A percentile compares a stretch with the other conserved stretches of the same genome.
phyloP scores from a whole-genome alignment of 2,797 vertebrate genomes.

The Sebastes matsubarae region DNA sequence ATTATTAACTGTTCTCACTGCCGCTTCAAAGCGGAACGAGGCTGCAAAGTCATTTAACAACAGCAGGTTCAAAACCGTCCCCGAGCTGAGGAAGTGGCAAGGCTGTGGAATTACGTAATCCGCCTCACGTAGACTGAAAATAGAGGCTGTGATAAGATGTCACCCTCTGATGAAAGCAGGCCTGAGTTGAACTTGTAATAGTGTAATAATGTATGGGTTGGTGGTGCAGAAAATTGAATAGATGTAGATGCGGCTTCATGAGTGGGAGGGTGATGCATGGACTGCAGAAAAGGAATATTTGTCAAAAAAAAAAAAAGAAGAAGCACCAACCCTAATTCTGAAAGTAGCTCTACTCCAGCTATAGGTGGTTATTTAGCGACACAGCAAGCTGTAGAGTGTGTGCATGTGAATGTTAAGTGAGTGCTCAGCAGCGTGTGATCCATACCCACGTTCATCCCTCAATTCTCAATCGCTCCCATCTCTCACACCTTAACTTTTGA shows the following conservation, averaged over 20 bases:
- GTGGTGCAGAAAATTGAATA: conserved; percentile 60
- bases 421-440: neutral
- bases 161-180: conserved; percentile 40
- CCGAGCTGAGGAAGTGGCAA: conserved; percentile 14
- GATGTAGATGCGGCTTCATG: conserved; percentile 35
- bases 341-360: neutral
- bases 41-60: conserved; percentile 42
- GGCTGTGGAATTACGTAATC: conserved; percentile 42
- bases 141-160: conserved; percentile 39
- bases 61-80: conserved; percentile 33
- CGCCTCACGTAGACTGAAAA: conserved; percentile 9
- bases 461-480: conserved; percentile 9
- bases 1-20: conserved; percentile 48
- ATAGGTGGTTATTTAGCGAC: neutral
- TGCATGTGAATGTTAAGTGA: neutral
- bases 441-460: neutral
- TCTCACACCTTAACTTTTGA: conserved; percentile 22
- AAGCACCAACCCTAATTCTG: neutral
- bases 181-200: conserved; percentile 41
- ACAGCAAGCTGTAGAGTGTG: neutral
- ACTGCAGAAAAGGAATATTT: conserved; percentile 10
- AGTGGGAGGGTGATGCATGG: conserved; percentile 1
- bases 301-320: neutral
- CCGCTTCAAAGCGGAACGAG: conserved; percentile 27
- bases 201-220: conserved; percentile 44